Evolutionary conservation across 2,888 invertebrate genomes (phyloP), one percentile per base, ranked within the genome.

Genomic region (Neria commutata): DNA sequence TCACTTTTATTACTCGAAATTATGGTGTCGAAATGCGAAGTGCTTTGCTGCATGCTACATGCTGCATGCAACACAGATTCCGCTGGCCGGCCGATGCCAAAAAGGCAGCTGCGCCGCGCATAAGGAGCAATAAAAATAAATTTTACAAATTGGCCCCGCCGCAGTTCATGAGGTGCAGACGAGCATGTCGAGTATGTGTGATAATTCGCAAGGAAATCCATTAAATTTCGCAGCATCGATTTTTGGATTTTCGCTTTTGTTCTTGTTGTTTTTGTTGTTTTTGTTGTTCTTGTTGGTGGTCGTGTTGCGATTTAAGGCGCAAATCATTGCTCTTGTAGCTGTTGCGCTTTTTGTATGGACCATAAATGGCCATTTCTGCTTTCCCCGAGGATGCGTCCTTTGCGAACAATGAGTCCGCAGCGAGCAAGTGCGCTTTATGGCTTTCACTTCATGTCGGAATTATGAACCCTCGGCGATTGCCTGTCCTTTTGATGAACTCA

Each of bases 71-170:
- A n/a, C n/a, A n/a, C n/a, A n/a, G n/a, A n/a, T n/a, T n/a, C n/a
- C n/a, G n/a, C n/a, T n/a, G n/a, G 11, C 11, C 3, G 11, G 10
- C 3, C 17, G 16, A 29, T 16, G 19, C 14, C 26, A 23, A 2
- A 34, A 26, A 25, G n/a, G 23, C 49, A 53, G 49, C 42, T 29
- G 37, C 2, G 25, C 37, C 5, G 17, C 17, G 21, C 17, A 17
- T 54, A 46, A 55, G 29, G 51, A 37, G 60, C 54, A 58, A 60
- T 63, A 63, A 63, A 63, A 60, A 63, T 63, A 60, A 63, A 60
- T 60, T 60, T 63, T 33, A 56, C 58, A 60, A 63, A 60, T 60
- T 61, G 60, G 56, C 49, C 52, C 17, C 51, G n/a, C n/a, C n/a
- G 4, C 45, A 45, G 45, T 45, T 53, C 42, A 19, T 17, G 26